Conservation (phyloP, 2,113 vertebrate species). For the Glareola pratincola region DNA sequence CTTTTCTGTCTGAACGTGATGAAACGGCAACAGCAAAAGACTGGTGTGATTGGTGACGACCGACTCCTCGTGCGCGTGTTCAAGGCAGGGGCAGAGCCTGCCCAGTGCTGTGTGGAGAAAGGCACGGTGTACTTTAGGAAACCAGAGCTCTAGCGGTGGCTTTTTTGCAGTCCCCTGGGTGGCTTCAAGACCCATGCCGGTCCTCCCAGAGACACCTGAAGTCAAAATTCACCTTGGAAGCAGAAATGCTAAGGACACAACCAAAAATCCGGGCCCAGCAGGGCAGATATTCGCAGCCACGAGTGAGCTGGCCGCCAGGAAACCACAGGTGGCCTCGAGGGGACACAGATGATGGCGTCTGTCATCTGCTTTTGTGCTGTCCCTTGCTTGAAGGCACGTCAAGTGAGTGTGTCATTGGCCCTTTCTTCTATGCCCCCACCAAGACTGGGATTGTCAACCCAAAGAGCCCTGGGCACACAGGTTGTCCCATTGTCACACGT, state of each 20-base stretch:
- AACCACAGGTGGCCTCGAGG: neutral
- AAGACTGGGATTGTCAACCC: neutral
- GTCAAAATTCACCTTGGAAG: neutral
- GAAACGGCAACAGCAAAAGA: neutral
- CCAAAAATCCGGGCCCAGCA: neutral
- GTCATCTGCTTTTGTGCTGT: neutral
- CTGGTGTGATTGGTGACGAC: fast-evolving
- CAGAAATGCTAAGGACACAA: conserved; percentile 22
- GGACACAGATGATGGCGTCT: neutral
- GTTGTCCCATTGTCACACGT: fast-evolving
- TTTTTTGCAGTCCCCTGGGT: neutral
- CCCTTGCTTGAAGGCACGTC: neutral
- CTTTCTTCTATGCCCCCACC: neutral
- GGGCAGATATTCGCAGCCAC: neutral
- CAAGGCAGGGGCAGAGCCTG: neutral
- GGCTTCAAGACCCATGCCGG: neutral
- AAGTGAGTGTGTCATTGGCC: neutral
- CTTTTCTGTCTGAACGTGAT: neutral
- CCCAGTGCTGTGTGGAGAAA: neutral
- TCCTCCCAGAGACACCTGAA: neutral
- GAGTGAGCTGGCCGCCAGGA: neutral
- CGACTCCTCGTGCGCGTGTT: neutral
- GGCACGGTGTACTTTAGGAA: neutral
- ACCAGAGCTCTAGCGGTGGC: neutral
- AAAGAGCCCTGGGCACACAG: fast-evolving